Evolutionary conservation across 2,113 vertebrate genomes (phyloP).

Genomic region (Damaliscus lunatus): DNA sequence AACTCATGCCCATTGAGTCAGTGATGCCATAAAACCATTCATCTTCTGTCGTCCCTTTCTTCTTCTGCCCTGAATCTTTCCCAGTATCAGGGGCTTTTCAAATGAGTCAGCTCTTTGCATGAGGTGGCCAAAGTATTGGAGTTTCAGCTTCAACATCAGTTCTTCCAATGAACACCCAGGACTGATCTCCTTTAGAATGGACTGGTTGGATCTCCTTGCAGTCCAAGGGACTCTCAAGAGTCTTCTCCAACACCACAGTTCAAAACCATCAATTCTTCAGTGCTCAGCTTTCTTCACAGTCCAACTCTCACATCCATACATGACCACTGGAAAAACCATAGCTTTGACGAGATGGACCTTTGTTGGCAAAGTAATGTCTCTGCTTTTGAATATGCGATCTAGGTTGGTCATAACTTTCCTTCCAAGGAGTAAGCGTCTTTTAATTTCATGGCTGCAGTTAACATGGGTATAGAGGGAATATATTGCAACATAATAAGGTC

Average conservation of each 20-base stretch:
- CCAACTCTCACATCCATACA: neutral
- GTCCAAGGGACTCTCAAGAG: neutral
- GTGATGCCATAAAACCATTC: neutral
- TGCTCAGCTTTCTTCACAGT: accelerated
- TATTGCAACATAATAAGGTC: neutral
- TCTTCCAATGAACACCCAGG: neutral
- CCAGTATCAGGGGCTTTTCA: neutral
- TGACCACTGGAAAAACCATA: neutral
- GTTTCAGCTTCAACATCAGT: neutral
- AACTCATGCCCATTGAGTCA: neutral
- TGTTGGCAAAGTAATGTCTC: neutral
- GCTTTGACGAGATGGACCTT: neutral
- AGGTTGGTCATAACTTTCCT: neutral
- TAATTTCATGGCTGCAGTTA: neutral
- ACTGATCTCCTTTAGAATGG: neutral
- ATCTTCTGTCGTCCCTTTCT: neutral
- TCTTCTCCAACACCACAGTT: neutral
- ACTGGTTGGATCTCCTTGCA: neutral
- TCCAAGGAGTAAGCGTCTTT: neutral
- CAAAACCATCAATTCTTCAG: neutral
- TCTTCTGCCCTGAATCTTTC: neutral
- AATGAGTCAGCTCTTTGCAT: neutral
- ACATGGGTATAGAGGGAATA: neutral
- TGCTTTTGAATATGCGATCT: neutral
- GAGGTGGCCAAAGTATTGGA: neutral